These are phyloP conservation scores for Neolamprologus falcicula DNA, from an alignment of 2,113 vertebrate genomes.

Conservation along the genomic window DNA sequence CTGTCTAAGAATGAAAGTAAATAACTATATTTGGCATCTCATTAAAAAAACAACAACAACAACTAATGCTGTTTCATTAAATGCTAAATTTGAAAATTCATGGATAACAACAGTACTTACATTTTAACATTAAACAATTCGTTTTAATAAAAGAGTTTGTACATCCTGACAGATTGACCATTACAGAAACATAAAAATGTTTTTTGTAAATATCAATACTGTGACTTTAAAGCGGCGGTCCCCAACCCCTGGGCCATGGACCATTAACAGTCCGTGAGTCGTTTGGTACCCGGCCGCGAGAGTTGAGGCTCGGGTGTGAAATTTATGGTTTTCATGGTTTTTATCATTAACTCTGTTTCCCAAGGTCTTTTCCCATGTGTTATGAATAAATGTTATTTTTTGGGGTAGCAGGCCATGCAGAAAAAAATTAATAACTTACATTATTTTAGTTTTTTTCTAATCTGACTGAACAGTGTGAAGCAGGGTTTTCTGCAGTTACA, in stretches of 20 bases:
- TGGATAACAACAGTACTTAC: neutral
- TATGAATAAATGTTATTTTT: neutral
- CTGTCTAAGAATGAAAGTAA: neutral
- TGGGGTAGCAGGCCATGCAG: neutral
- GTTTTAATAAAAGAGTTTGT: neutral
- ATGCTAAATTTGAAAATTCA: neutral
- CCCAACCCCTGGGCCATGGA: neutral
- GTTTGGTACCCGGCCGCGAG: neutral
- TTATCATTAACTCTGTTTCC: neutral
- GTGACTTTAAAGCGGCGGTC: neutral
- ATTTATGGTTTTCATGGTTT: neutral
- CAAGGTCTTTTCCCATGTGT: neutral
- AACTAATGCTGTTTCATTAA: neutral
- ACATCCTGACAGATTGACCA: neutral
- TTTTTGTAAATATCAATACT: neutral
- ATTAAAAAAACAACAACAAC: rapidly evolving
- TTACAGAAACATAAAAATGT: neutral
- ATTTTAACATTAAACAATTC: neutral
- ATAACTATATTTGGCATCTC: neutral
- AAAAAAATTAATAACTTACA: neutral
- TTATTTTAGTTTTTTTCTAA: neutral
- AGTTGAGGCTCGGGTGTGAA: neutral
- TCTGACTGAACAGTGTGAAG: neutral
- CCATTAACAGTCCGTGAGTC: neutral
- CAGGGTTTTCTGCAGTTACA: neutral